Percentiles rank a stretch among this genome's conserved stretches.
Conservation (phyloP, 2,888 invertebrate genomes). For the Siphonodentalium dalli region DNA sequence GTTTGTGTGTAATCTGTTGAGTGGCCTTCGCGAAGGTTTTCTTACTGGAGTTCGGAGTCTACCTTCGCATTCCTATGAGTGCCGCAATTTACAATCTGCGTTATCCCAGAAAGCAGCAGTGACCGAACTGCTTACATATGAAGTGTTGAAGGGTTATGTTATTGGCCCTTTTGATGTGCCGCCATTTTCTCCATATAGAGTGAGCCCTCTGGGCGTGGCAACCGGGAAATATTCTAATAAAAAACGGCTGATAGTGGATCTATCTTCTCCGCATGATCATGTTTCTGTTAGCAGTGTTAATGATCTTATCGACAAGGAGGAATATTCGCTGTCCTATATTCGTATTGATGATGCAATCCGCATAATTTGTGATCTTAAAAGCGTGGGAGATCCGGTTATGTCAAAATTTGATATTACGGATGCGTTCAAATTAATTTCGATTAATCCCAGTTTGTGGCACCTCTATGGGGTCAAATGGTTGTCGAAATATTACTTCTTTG, state of each 20-base stretch:
- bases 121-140: constrained; percentile 13
- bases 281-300: constrained; percentile 21
- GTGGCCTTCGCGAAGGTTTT: too few relatives aligned
- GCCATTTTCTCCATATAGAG: constrained; percentile 23
- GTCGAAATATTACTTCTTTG: constrained; percentile 20
- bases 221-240: constrained; percentile 28
- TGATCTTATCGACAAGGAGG: constrained; percentile 29
- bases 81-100: constrained; percentile 26
- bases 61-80: too few relatives aligned
- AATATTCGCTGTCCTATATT: constrained; percentile 22
- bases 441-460: constrained; percentile 18
- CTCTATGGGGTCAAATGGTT: constrained; percentile 25
- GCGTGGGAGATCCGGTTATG: constrained; percentile 12
- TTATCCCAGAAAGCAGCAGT: constrained; percentile 11
- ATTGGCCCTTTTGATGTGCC: constrained; percentile 17
- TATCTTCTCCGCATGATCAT: constrained; percentile 29
- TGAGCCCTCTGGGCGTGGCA: constrained; percentile 26
- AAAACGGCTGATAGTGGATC: constrained; percentile 28
- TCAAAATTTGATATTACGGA: constrained; percentile 28
- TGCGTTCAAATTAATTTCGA: constrained; percentile 26
- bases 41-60: too few relatives aligned
- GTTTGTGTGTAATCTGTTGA: too few relatives aligned
- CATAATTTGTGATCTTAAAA: constrained; percentile 12
- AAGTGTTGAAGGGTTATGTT: constrained; percentile 25
- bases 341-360: constrained; percentile 30